phyloP scores from a whole-genome alignment of 1,140 invertebrate genomes.

The Drosophila asahinai region DNA sequence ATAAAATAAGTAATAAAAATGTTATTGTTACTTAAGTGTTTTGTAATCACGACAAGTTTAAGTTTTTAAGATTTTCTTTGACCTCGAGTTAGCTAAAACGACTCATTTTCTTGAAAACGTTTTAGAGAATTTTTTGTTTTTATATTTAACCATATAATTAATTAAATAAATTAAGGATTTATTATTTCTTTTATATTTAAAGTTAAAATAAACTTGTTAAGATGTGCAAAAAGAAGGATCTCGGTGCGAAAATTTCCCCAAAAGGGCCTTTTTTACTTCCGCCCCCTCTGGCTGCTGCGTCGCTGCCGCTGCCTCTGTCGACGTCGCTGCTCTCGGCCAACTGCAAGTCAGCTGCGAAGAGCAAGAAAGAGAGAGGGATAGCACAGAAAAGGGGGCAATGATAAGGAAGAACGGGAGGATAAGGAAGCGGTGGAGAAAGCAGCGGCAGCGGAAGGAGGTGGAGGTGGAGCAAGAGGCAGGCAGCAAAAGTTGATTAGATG shows the following conservation, averaged over 20 bases:
- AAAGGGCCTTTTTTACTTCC: conserved; percentile 6
- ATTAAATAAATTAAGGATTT: neutral
- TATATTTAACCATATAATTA: neutral
- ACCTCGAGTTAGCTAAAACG: too few relatives aligned
- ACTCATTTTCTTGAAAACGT: too few relatives aligned
- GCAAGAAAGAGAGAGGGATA: conserved; percentile 13
- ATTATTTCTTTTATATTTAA: neutral
- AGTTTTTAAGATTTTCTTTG: too few relatives aligned
- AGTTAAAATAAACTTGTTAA: neutral
- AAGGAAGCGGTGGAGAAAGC: neutral
- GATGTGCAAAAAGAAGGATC: neutral
- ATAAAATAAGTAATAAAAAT: too few relatives aligned
- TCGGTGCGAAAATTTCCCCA: neutral
- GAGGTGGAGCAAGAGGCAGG: conserved; percentile 38
- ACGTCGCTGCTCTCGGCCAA: conserved; percentile 35
- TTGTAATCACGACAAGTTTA: too few relatives aligned
- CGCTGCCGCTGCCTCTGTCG: conserved; percentile 35
- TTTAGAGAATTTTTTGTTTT: too few relatives aligned
- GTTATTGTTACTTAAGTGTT: too few relatives aligned
- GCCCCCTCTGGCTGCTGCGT: conserved; percentile 1
- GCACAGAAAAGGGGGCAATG: conserved; percentile 1
- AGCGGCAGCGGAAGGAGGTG: neutral
- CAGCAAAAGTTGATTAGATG: conserved; percentile 85
- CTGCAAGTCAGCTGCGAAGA: conserved; percentile 23
- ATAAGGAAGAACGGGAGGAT: neutral